phyloP scores from a whole-genome alignment of 1,140 invertebrate genomes.

The Megathymus violae region DNA sequence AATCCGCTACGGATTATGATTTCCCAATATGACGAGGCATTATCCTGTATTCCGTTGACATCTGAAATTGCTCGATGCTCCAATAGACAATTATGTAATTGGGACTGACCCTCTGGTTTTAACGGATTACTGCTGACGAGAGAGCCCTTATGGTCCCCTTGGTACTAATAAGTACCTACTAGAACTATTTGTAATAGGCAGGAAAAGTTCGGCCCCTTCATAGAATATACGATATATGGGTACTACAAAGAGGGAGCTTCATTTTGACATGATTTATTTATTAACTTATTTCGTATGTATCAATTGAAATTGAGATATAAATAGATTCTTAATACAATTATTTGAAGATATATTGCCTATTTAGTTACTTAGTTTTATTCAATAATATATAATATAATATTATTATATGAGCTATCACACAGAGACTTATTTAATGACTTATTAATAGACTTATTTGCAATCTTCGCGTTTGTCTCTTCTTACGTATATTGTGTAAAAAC shows the following conservation, averaged over 20 bases:
- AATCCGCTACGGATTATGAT: constrained; percentile 28
- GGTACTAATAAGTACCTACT: not conserved
- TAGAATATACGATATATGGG: constrained; percentile 28
- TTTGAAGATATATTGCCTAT: no score
- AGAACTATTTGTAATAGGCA: not conserved
- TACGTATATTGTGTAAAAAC: no score
- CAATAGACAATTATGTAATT: constrained; percentile 62
- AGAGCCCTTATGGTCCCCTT: constrained; percentile 18
- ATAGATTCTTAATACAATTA: no score
- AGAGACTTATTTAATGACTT: no score
- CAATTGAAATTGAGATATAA: no score
- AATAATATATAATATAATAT: no score
- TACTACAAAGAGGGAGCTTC: not conserved
- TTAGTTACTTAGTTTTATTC: no score
- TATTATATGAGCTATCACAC: no score
- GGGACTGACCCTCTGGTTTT: constrained; percentile 60
- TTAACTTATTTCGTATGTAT: no score
- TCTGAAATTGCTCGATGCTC: constrained; percentile 45
- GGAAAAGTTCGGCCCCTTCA: constrained; percentile 19
- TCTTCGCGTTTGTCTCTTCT: no score
- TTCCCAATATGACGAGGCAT: constrained; percentile 25
- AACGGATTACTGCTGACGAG: constrained; percentile 60
- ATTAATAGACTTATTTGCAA: no score
- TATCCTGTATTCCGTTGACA: constrained; percentile 38
- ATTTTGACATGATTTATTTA: no score